Conservation (phyloP, 2,797 vertebrate species). For the Trachurus trachurus region DNA sequence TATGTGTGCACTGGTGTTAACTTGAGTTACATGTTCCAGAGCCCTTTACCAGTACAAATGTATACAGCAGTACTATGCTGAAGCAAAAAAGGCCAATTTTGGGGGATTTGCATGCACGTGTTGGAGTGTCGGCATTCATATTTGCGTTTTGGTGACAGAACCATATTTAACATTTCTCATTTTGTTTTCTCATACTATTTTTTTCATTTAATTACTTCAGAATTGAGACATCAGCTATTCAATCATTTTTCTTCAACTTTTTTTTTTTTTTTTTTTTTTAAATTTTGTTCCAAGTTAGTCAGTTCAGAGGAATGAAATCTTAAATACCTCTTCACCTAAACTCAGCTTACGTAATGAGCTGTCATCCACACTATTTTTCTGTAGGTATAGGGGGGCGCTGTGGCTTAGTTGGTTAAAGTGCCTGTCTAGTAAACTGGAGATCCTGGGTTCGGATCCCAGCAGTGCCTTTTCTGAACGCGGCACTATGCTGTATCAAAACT, state of each 20-base stretch:
- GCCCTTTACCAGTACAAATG: background rate
- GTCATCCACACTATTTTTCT: background rate
- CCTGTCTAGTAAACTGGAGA: constrained; percentile 37
- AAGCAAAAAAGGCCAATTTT: background rate
- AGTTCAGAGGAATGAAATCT: no score
- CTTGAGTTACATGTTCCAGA: constrained; percentile 5
- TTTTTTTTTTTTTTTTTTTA: no score
- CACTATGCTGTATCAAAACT: no score
- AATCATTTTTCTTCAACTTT: no score
- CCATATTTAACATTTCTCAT: background rate
- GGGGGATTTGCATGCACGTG: background rate
- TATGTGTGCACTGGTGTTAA: constrained; percentile 18
- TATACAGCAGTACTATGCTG: background rate
- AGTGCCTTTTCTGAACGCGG: background rate
- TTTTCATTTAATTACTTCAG: no score
- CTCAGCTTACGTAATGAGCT: no score
- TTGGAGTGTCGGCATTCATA: background rate
- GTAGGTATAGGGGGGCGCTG: background rate
- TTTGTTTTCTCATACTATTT: no score
- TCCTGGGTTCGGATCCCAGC: constrained; percentile 18
- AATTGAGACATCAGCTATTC: no score
- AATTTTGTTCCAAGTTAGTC: no score
- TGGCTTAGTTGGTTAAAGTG: constrained; percentile 28
- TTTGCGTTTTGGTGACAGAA: constrained; percentile 19
- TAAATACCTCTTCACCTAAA: no score